Evolutionary conservation across 2,113 vertebrate species (phyloP).

Genomic region (Nyctereutes procyonoides): DNA sequence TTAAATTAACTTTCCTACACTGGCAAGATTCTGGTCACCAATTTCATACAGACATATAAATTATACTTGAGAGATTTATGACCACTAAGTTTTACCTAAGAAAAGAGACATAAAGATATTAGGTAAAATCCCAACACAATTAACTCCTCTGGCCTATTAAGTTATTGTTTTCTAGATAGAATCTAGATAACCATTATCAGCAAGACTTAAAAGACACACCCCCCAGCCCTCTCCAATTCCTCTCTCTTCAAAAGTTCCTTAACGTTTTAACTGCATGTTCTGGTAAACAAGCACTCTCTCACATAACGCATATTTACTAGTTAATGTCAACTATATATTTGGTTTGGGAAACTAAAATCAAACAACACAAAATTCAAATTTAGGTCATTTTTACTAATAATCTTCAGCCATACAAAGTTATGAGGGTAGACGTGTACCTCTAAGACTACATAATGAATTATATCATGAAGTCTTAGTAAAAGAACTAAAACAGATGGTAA

Average conservation of each 20-base stretch:
- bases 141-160: not conserved
- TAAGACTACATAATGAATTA: not conserved
- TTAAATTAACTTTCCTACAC: not conserved
- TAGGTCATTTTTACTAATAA: constrained; percentile 18
- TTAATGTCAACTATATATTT: not conserved
- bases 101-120: not conserved
- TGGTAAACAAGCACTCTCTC: not conserved
- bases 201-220: not conserved
- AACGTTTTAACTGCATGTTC: not conserved
- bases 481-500: not conserved
- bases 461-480: not conserved
- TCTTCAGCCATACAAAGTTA: not conserved
- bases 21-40: not conserved
- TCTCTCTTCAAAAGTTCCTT: not conserved
- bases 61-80: not conserved
- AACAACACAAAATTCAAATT: constrained; percentile 26
- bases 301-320: not conserved
- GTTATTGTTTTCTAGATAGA: not conserved
- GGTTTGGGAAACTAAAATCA: not conserved
- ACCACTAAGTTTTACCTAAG: constrained; percentile 29
- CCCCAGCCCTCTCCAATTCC: not conserved
- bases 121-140: not conserved
- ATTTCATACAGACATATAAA: not conserved
- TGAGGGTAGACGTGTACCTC: not conserved
- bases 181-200: not conserved